Evolutionary conservation across 1,140 invertebrate species (phyloP).

Genomic region (Papilio glaucus): DNA sequence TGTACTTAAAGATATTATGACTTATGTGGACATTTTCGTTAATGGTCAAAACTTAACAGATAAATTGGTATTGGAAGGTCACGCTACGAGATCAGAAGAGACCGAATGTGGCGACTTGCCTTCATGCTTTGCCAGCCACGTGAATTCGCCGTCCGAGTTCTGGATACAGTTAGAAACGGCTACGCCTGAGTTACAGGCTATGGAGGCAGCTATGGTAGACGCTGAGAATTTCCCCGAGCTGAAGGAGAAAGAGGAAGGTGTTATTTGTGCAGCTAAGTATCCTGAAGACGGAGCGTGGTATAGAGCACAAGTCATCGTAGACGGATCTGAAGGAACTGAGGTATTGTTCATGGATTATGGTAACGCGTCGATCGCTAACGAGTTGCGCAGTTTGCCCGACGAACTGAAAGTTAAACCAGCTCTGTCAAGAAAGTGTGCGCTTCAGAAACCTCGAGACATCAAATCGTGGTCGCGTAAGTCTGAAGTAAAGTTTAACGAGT

Average conservation of each 20-base stretch:
- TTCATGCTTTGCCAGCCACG: slow-evolving; percentile 86
- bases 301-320: slow-evolving; percentile 86
- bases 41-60: slow-evolving; percentile 85
- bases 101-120: slow-evolving; percentile 78
- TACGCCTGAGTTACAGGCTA: slow-evolving; percentile 85
- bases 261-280: slow-evolving; percentile 87
- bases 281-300: slow-evolving; percentile 89
- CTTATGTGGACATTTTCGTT: slow-evolving; percentile 87
- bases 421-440: slow-evolving; percentile 86
- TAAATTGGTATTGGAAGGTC: slow-evolving; percentile 83
- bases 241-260: slow-evolving; percentile 82
- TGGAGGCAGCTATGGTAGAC: slow-evolving; percentile 84
- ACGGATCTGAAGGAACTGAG: slow-evolving; percentile 85
- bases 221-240: slow-evolving; percentile 84
- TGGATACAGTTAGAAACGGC: slow-evolving; percentile 88
- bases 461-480: slow-evolving; percentile 86
- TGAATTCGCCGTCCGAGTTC: slow-evolving; percentile 87
- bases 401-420: slow-evolving; percentile 85
- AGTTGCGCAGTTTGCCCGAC: slow-evolving; percentile 85
- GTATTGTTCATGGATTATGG: slow-evolving; percentile 90
- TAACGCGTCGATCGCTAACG: slow-evolving; percentile 85
- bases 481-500: slow-evolving; percentile 86
- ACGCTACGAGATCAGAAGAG: slow-evolving; percentile 80
- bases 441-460: slow-evolving; percentile 85
- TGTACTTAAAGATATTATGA: slow-evolving; percentile 85